Conservation (phyloP, 1,140 invertebrate species). For the Drusus annulatus region DNA sequence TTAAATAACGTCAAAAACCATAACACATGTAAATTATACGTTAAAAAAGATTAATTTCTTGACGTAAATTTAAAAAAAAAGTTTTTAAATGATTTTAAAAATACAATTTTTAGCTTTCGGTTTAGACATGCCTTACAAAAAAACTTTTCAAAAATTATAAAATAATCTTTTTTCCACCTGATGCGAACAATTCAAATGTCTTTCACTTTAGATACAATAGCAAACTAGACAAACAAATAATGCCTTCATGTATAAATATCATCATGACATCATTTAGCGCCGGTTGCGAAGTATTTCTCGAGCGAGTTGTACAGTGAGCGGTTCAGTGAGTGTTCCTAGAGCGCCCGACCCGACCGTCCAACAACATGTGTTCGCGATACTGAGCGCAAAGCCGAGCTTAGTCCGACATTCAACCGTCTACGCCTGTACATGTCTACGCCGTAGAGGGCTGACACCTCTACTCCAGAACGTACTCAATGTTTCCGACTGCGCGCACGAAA, state of each 20-base stretch:
- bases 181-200: too few species aligned
- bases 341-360: slow-evolving; percentile 48
- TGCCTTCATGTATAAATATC: too few species aligned
- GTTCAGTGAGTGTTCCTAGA: neutral
- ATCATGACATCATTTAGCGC: neutral
- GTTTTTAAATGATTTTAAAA: neutral
- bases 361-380: slow-evolving; percentile 57
- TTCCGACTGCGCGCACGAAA: neutral
- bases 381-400: slow-evolving; percentile 57
- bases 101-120: neutral
- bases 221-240: too few species aligned
- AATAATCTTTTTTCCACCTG: too few species aligned
- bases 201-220: too few species aligned
- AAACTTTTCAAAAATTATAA: neutral
- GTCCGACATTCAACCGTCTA: slow-evolving; percentile 49
- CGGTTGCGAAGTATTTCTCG: slow-evolving; percentile 11
- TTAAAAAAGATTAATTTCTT: neutral
- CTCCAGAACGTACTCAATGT: neutral
- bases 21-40: neutral
- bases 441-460: neutral
- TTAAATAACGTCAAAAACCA: neutral
- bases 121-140: neutral
- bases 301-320: neutral
- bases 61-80: too few species aligned
- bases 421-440: slow-evolving; percentile 41